A percentile compares a stretch with the other conserved stretches of the same genome.
phyloP scores from a whole-genome alignment of 2,888 invertebrate species.

The Tipula unca region DNA sequence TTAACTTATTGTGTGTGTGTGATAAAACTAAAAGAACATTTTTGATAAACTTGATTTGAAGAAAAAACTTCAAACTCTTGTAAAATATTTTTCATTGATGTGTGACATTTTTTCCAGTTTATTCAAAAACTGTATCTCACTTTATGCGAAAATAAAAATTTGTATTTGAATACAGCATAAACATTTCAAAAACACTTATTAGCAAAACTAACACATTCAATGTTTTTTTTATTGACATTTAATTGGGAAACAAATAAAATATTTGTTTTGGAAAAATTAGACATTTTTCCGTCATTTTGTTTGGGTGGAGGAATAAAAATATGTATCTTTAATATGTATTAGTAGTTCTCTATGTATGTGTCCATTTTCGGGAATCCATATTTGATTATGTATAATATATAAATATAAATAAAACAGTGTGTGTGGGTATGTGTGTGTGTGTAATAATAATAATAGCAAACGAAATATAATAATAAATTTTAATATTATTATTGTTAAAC shows the following conservation, averaged over 20 bases:
- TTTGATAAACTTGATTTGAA: background rate
- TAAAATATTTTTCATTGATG: background rate
- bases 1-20: background rate
- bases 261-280: background rate
- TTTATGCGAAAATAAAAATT: background rate
- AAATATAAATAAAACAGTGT: background rate
- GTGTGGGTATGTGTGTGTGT: background rate
- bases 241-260: background rate
- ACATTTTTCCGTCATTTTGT: background rate
- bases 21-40: background rate
- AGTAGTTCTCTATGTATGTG: slow-evolving; percentile 4
- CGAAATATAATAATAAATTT: background rate
- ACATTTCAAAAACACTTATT: background rate
- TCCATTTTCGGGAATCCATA: slow-evolving; percentile 8
- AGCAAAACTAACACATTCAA: background rate
- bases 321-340: background rate
- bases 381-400: background rate
- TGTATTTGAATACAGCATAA: background rate
- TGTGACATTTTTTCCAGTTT: background rate
- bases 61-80: background rate
- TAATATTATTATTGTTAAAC: background rate
- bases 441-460: background rate
- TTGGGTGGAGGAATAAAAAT: slow-evolving; percentile 1
- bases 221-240: background rate
- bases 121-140: background rate